Evolutionary conservation across 2,797 vertebrate species (phyloP), one percentile per base, ranked within the genome.

Genomic region (Serranus cabrilla): DNA sequence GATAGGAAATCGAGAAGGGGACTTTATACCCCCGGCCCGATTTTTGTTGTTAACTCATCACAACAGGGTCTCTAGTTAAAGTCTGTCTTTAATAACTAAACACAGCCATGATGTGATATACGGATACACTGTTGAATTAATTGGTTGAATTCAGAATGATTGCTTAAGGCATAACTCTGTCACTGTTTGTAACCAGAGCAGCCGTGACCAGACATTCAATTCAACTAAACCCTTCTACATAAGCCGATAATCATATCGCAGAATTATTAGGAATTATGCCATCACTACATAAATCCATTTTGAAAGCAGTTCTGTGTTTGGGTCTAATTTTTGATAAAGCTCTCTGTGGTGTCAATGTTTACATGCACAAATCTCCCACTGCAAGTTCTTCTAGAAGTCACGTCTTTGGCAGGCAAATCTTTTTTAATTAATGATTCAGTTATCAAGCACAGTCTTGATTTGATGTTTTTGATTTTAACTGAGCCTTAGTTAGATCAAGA

Each of bases 171-270:
- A 11, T 17, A 34, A 17, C 47, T 37, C 11, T 47, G n/a, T 39
- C 11, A 14, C 17, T 16, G 47, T 54, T 50, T 3, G 31, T 50
- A 46, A 31, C 21, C 71, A 59, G 55, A 75, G 57, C 47, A 31
- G 69, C 31, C 21, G 0, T 61, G 45, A 74, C 39, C 42, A 25
- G 56, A 70, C 47, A 42, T 74, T 52, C 1, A 72, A 12, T 78
- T 69, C 54, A 21, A 23, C 11, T 37, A 45, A 74, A 74, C 17
- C 21, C 10, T 45, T 77, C 63, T 45, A 64, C 66, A 73, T 64
- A 71, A 84, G 70, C 77, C 77, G 64, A 76, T 78, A 82, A 81
- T 86, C 79, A 67, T 64, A 77, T 72, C 31, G 54, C 52, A 52
- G 65, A 76, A 64, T 81, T 50, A 76, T 64, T 57, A 18, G 64